phyloP scores from a whole-genome alignment of 2,797 vertebrate species.

The Remorina albescens region DNA sequence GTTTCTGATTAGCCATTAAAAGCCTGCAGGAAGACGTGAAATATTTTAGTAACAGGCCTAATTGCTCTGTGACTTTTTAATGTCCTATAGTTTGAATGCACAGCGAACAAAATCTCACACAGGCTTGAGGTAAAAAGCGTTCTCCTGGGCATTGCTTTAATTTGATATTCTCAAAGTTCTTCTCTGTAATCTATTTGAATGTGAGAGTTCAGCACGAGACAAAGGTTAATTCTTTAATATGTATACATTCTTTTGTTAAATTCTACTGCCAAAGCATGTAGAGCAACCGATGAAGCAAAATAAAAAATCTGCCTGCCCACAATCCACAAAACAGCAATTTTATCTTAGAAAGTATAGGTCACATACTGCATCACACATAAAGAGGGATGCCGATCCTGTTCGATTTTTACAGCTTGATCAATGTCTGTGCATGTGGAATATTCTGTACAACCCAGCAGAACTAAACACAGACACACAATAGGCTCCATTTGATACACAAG shows the following conservation, averaged over 20 bases:
- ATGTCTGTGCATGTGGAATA: constrained; percentile 3
- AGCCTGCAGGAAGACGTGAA: constrained; percentile 9
- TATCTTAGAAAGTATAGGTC: neutral
- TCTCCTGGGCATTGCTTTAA: constrained; percentile 23
- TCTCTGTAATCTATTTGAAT: constrained; percentile 48
- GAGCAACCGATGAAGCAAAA: neutral
- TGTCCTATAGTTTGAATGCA: constrained; percentile 32
- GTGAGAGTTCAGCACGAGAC: constrained; percentile 45
- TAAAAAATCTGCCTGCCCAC: neutral
- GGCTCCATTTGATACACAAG: constrained; percentile 28
- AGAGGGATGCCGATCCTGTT: neutral
- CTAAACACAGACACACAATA: neutral
- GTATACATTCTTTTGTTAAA: neutral
- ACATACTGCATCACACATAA: constrained; percentile 3
- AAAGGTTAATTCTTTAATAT: constrained; percentile 29
- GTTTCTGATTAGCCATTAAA: constrained; percentile 23
- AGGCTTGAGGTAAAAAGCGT: constrained; percentile 37
- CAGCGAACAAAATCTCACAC: constrained; percentile 48
- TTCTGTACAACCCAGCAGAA: constrained; percentile 4
- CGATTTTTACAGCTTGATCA: constrained; percentile 10
- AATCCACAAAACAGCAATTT: neutral
- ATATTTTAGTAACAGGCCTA: constrained; percentile 18
- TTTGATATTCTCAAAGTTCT: constrained; percentile 43
- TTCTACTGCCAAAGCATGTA: constrained; percentile 22
- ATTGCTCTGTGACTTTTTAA: constrained; percentile 30